phyloP scores from a whole-genome alignment of 2,888 invertebrate genomes.

The Aquatica leii region DNA sequence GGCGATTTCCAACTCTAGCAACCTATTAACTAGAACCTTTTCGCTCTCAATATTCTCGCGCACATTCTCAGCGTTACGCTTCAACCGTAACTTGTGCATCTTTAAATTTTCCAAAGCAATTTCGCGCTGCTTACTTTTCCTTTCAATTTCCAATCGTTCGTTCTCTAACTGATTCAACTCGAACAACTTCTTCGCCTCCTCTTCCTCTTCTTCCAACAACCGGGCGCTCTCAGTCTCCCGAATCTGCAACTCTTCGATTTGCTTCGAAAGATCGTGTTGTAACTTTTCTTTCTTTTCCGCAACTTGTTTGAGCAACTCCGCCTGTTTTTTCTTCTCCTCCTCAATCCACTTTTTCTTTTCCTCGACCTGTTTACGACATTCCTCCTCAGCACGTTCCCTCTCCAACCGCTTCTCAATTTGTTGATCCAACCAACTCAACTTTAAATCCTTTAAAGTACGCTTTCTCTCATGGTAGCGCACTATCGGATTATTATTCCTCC shows the following conservation, averaged over 20 bases:
- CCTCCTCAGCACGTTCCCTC: constrained; percentile 61
- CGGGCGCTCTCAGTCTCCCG: constrained; percentile 43
- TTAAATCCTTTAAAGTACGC: constrained; percentile 66
- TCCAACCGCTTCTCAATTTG: constrained; percentile 63
- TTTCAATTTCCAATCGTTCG: constrained; percentile 50
- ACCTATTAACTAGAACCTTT: constrained; percentile 57
- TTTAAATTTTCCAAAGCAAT: constrained; percentile 54
- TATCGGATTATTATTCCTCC: constrained; percentile 70
- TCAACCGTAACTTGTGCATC: constrained; percentile 53
- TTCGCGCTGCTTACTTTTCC: constrained; percentile 48
- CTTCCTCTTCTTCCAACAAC: constrained; percentile 46
- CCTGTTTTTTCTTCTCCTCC: constrained; percentile 57
- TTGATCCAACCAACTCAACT: constrained; percentile 72
- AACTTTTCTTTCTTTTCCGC: constrained; percentile 57
- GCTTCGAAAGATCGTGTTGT: constrained; percentile 53
- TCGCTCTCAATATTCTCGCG: constrained; percentile 61
- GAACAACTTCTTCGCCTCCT: constrained; percentile 45
- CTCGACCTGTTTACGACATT: constrained; percentile 48
- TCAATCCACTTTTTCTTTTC: constrained; percentile 57
- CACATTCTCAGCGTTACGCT: constrained; percentile 54
- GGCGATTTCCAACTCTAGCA: constrained; percentile 64
- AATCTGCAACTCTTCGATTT: constrained; percentile 55
- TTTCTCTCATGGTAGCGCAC: constrained; percentile 68
- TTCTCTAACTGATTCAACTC: constrained; percentile 55
- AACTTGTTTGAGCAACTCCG: constrained; percentile 53